phyloP scores from a whole-genome alignment of 2,113 vertebrate species.

The Cavia porcellus region DNA sequence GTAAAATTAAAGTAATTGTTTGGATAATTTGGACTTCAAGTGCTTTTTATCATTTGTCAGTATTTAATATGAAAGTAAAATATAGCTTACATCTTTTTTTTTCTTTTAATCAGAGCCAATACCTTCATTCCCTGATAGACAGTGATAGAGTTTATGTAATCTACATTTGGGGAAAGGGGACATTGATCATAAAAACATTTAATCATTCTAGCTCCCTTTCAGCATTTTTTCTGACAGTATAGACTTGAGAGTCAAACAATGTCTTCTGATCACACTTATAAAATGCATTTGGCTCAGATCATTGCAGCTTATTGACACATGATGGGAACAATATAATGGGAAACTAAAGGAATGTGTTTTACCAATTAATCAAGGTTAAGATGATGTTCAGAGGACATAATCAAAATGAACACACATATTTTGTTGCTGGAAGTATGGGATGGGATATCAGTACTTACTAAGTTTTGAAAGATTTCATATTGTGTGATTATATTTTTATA shows the following conservation, averaged over 20 bases:
- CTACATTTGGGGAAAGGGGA: conserved; percentile 63
- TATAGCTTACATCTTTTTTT: background rate
- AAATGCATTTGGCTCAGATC: conserved; percentile 68
- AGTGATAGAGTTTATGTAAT: conserved; percentile 76
- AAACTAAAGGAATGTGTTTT: conserved; percentile 51
- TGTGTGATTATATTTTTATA: conserved; percentile 24
- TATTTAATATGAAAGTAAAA: conserved; percentile 71
- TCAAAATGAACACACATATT: background rate
- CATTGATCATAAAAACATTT: conserved; percentile 78
- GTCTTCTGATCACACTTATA: conserved; percentile 64
- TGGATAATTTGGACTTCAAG: conserved; percentile 67
- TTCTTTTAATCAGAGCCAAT: conserved; percentile 44
- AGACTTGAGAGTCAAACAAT: conserved; percentile 56
- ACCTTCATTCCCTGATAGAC: conserved; percentile 64
- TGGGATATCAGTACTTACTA: background rate
- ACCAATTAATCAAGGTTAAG: conserved; percentile 46
- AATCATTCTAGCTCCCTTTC: conserved; percentile 65
- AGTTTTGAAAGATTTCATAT: conserved; percentile 11
- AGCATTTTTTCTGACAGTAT: conserved; percentile 74
- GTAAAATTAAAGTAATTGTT: conserved; percentile 65
- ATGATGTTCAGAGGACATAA: background rate
- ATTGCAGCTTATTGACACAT: conserved; percentile 66
- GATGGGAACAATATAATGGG: conserved; percentile 41
- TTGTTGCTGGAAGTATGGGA: conserved; percentile 25
- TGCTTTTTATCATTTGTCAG: conserved; percentile 72